Percentiles rank a stretch among this genome's conserved stretches.
These are phyloP conservation scores for Actinostola sp. DNA, from an alignment of 92 coral and sea anemone species.

Conservation along the genomic window DNA sequence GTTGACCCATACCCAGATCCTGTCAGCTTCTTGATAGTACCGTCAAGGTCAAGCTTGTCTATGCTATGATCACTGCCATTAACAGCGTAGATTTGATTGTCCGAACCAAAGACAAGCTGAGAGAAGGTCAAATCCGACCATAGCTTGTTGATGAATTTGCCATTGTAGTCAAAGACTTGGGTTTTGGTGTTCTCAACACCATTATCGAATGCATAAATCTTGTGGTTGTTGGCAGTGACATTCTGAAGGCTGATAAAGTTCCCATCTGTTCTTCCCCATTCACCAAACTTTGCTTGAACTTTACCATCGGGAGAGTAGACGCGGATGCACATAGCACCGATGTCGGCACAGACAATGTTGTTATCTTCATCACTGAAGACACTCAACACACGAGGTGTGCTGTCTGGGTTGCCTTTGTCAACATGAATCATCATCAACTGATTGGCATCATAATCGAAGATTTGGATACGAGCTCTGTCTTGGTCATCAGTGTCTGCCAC, in stretches of 20 bases:
- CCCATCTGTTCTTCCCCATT: constrained; percentile 62
- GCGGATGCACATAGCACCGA: constrained; percentile 37
- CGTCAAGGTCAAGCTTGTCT: constrained; percentile 66
- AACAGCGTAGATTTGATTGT: constrained; percentile 60
- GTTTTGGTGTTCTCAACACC: constrained; percentile 29
- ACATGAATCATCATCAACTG: constrained; percentile 51
- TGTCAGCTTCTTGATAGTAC: constrained; percentile 54
- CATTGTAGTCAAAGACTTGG: constrained; percentile 64
- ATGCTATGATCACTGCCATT: constrained; percentile 64
- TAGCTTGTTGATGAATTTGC: constrained; percentile 54
- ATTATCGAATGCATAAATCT: constrained; percentile 65
- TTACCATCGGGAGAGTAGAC: constrained; percentile 61
- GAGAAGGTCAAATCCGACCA: constrained; percentile 52
- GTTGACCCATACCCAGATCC: constrained; percentile 64
- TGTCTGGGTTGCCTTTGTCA: constrained; percentile 22
- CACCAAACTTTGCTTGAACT: constrained; percentile 63
- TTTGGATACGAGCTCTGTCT: constrained; percentile 68
- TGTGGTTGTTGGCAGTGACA: constrained; percentile 47
- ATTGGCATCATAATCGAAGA: constrained; percentile 79
- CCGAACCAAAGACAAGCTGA: constrained; percentile 63
- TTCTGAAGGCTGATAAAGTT: constrained; percentile 42
- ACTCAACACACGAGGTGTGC: constrained; percentile 35
- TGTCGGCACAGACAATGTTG: constrained; percentile 61
- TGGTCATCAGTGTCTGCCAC: constrained; percentile 65
- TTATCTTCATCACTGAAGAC: constrained; percentile 60